These are phyloP conservation scores for Rhadinocentrus ornatus DNA, from an alignment of 2,797 vertebrate species.

Conservation along the genomic window DNA sequence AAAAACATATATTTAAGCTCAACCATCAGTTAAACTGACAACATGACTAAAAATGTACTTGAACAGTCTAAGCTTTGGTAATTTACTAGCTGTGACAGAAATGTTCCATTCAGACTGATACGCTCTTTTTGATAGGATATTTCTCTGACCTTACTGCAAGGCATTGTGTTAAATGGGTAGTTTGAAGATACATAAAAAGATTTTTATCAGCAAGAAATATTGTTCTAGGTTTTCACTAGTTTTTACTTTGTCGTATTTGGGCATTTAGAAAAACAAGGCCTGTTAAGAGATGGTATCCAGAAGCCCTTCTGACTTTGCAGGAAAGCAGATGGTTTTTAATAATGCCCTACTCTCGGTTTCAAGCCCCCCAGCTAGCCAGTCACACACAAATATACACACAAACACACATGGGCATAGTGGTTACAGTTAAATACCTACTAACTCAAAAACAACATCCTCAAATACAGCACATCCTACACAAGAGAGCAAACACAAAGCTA, in stretches of 20 bases:
- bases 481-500: conserved; percentile 22
- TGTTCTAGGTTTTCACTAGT: conserved; percentile 30
- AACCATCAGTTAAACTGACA: neutral
- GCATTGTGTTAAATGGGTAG: conserved; percentile 13
- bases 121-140: conserved; percentile 1
- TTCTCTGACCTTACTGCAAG: conserved; percentile 11
- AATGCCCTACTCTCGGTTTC: conserved; percentile 75
- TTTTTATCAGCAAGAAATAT: conserved; percentile 33
- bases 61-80: neutral
- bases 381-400: conserved; percentile 41
- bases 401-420: too few relatives aligned
- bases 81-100: neutral
- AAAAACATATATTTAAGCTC: neutral
- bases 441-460: conserved; percentile 21
- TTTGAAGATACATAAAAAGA: conserved; percentile 36
- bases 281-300: conserved; percentile 76
- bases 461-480: conserved; percentile 12
- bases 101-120: neutral
- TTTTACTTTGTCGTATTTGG: conserved; percentile 60
- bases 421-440: conserved; percentile 46
- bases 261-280: conserved; percentile 68
- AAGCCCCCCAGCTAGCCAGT: conserved; percentile 68
- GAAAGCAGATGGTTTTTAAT: conserved; percentile 81
- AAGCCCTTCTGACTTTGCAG: conserved; percentile 75
- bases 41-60: neutral